Base-by-base conservation (phyloP, 2,888 invertebrate species). In the Plemyria rubiginata region DNA sequence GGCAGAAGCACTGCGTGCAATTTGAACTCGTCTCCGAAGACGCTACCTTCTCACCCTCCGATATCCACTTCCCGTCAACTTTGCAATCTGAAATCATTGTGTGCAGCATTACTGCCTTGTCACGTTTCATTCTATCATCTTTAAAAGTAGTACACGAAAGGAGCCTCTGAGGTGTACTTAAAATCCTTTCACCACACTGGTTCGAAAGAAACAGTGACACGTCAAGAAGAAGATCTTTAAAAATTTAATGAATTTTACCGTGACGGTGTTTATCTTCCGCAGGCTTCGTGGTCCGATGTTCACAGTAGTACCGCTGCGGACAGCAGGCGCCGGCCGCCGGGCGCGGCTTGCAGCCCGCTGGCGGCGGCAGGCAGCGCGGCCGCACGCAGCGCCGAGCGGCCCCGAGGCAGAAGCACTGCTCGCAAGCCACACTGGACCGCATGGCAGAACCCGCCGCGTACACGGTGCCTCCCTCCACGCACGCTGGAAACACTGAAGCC, bases 401-500 rank as follows among this genome's bases (percentile, higher is more conserved):
- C 36, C 94, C 91, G 73, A 96, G 95, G 81, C 98, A 98, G 90
- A 96, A 98, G 88, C 98, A 98, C 85, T 96, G 96, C 85, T 97
- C 96, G 88, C 98, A 98, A n/a, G 95, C 94, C 65, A 95, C 94
- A 15, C 95, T 94, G 4, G 96, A 95, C 70, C 95, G 94, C 96
- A 98, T 96, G 7, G 98, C 97, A 5, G 97, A 97, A 2, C 97
- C 97, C 52, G 96, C 95, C 15, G 95, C 95, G 86, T 95, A 97
- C 72, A 95, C 90, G 29, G 95, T 94, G 38, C 96, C 96, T 72
- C 95, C 95, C 72, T 94, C 93, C 77, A 95, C 89, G 84, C 96
- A 96, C 72, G 95, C 96, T 95, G 90, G 80, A 81, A 87, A 81
- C 71, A 84, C 88, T 86, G 76, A 68, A 75, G 56, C 62, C 67